These are phyloP conservation scores for Sandelia bainsii DNA, from an alignment of 2,797 vertebrate genomes.

Conservation along the genomic window DNA sequence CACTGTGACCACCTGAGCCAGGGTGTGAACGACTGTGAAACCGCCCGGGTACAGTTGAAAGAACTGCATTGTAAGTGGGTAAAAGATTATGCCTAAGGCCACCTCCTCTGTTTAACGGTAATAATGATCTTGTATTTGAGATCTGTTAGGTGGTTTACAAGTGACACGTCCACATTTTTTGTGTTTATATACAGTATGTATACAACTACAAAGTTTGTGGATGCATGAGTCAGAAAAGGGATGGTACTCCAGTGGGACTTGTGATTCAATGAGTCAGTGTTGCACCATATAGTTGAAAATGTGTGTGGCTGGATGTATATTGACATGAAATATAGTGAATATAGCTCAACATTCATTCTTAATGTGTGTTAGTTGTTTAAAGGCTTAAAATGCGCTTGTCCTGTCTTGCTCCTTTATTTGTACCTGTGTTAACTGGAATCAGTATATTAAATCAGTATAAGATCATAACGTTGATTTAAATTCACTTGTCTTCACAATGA, in stretches of 20 bases:
- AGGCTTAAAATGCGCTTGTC: not conserved
- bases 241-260: not conserved
- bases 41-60: too few relatives aligned
- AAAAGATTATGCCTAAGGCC: too few relatives aligned
- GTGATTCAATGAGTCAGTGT: slow-evolving; percentile 11
- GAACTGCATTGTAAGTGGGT: too few relatives aligned
- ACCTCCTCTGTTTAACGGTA: too few relatives aligned
- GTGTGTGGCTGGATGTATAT: not conserved
- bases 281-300: slow-evolving; percentile 9
- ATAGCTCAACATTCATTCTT: not conserved
- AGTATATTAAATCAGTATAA: not conserved
- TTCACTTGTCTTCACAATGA: not conserved
- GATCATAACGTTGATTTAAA: not conserved
- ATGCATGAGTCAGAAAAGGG: not conserved
- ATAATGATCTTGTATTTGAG: slow-evolving; percentile 16
- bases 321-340: not conserved
- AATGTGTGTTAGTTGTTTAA: not conserved
- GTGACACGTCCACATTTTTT: not conserved
- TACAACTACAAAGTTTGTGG: not conserved
- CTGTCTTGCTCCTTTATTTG: not conserved
- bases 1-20: too few relatives aligned
- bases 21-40: too few relatives aligned
- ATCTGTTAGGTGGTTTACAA: not conserved
- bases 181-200: not conserved
- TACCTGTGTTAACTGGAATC: not conserved